A percentile compares a stretch with the other conserved stretches of the same genome.
Evolutionary conservation across 1,140 invertebrate species (phyloP).

Genomic region (Drosophila repleta): DNA sequence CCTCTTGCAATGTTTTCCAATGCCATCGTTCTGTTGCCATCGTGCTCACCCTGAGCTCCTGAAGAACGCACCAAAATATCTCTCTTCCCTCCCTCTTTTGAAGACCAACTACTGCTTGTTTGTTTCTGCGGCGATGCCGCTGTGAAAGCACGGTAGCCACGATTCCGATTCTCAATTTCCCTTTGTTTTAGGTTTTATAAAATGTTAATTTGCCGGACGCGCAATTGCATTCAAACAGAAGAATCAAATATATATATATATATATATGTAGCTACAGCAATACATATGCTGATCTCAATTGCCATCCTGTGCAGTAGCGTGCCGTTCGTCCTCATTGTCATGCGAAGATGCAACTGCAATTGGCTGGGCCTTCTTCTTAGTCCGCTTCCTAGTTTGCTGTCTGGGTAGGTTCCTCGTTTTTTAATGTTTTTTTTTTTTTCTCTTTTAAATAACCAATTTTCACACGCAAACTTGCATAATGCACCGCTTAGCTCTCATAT

Average conservation of each 20-base stretch:
- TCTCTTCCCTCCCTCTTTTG: not conserved
- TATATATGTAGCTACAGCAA: not conserved
- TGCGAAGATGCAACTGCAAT: conserved; percentile 41
- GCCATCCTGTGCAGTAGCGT: conserved; percentile 34
- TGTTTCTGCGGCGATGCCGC: conserved; percentile 58
- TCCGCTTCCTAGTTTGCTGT: conserved; percentile 15
- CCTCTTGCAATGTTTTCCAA: conserved; percentile 53
- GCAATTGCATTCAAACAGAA: conserved; percentile 75
- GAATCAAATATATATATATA: not conserved
- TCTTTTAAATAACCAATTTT: conserved; percentile 80
- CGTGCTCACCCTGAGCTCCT: conserved; percentile 40
- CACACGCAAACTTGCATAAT: conserved; percentile 80
- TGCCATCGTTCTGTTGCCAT: conserved; percentile 62
- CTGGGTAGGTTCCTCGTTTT: conserved; percentile 10
- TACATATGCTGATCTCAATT: conserved; percentile 24
- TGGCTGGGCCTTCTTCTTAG: conserved; percentile 12
- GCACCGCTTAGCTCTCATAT: conserved; percentile 54
- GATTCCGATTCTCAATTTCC: conserved; percentile 77
- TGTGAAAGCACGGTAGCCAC: conserved; percentile 78
- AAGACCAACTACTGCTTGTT: conserved; percentile 32
- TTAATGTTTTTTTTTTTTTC: conserved; percentile 8
- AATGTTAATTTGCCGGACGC: conserved; percentile 76
- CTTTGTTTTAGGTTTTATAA: conserved; percentile 80
- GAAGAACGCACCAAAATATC: not conserved
- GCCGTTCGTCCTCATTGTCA: conserved; percentile 43